These are phyloP conservation scores for Muscicapa striata DNA, from an alignment of 2,797 vertebrate species.

Conservation along the genomic window DNA sequence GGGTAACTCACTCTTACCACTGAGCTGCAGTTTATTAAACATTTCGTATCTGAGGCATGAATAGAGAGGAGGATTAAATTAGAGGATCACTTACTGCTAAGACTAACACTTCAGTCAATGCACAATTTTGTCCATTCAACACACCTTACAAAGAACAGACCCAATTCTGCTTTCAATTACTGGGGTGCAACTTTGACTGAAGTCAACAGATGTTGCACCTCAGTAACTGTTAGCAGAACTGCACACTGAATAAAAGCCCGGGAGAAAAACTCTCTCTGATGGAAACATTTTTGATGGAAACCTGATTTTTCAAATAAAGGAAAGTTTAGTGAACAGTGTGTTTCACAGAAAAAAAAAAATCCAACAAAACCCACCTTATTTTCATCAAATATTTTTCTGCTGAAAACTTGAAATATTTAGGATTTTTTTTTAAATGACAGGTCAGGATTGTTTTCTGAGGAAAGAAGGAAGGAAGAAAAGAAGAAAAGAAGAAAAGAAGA, in stretches of 20 bases:
- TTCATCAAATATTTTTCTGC: neutral
- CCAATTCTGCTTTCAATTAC: conserved; percentile 65
- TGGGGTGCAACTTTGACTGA: conserved; percentile 57
- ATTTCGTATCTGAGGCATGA: neutral
- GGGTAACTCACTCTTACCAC: conserved; percentile 22
- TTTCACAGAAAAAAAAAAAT: neutral
- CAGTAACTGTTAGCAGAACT: conserved; percentile 45
- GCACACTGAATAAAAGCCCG: conserved; percentile 2
- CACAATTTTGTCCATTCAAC: conserved; percentile 33
- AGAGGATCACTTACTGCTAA: conserved; percentile 53
- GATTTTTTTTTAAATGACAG: neutral
- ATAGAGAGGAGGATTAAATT: conserved; percentile 34
- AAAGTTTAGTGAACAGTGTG: neutral
- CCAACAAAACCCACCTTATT: neutral
- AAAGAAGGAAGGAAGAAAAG: neutral
- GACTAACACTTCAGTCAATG: conserved; percentile 45
- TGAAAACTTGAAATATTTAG: neutral
- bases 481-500: neutral
- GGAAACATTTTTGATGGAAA: conserved; percentile 36
- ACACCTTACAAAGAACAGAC: conserved; percentile 57
- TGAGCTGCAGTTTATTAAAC: conserved; percentile 48
- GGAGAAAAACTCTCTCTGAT: conserved; percentile 7
- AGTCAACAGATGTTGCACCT: conserved; percentile 63
- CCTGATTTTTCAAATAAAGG: conserved; percentile 11
- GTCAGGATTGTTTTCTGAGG: neutral